phyloP scores from a whole-genome alignment of 2,113 vertebrate genomes.

The Nymphicus hollandicus region DNA sequence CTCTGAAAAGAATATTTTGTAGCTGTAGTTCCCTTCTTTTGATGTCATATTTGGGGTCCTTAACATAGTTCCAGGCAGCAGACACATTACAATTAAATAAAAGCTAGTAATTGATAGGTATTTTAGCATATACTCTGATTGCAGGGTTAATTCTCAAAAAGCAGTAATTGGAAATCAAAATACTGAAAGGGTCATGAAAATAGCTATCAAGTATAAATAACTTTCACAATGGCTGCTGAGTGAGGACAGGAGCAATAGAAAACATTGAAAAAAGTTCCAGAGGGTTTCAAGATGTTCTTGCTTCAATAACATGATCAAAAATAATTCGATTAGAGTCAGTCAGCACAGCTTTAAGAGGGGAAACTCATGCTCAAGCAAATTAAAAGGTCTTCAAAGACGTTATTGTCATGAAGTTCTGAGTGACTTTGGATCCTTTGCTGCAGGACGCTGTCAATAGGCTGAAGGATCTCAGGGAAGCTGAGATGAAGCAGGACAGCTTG shows the following conservation, averaged over 20 bases:
- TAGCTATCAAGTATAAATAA: background rate
- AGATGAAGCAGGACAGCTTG: too few species aligned
- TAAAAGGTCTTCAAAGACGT: constrained; percentile 9
- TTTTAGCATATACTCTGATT: background rate
- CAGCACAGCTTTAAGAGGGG: constrained; percentile 1
- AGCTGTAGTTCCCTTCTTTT: background rate
- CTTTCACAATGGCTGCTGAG: background rate
- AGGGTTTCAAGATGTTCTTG: constrained; percentile 19
- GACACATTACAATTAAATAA: background rate
- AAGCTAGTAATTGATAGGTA: background rate
- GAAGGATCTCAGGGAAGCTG: too few species aligned
- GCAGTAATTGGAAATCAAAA: constrained; percentile 5
- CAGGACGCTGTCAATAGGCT: too few species aligned
- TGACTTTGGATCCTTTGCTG: background rate
- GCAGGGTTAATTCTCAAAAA: background rate
- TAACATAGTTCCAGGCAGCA: background rate
- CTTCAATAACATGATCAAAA: constrained; percentile 2
- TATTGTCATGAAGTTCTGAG: background rate
- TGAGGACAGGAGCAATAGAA: background rate
- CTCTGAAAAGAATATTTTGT: background rate
- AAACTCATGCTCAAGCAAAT: constrained; percentile 3
- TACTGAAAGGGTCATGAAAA: background rate
- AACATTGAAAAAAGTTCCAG: background rate
- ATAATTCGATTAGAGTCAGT: constrained; percentile 23
- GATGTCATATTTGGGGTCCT: background rate